These are phyloP conservation scores for Paralvinella palmiformis DNA, from an alignment of 1,140 invertebrate genomes.

Conservation along the genomic window DNA sequence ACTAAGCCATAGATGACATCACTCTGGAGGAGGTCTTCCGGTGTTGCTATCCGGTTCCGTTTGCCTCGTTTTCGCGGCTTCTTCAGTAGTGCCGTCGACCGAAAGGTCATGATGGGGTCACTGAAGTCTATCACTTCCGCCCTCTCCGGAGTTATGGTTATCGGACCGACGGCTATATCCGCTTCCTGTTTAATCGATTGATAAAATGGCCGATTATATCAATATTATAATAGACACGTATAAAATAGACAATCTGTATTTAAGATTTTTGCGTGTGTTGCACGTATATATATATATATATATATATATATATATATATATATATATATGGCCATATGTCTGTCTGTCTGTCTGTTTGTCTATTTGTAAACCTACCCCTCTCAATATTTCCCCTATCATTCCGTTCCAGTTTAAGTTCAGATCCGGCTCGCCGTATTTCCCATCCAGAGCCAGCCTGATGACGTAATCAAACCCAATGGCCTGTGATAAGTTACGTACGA, in stretches of 20 bases:
- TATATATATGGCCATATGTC: no score
- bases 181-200: constrained; percentile 12
- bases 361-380: constrained; percentile 18
- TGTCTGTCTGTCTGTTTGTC: no score
- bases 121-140: constrained; percentile 16
- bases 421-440: constrained; percentile 21
- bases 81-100: constrained; percentile 11
- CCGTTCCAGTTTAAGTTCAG: constrained; percentile 30
- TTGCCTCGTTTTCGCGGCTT: not conserved
- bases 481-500: constrained; percentile 3
- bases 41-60: not conserved
- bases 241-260: no score
- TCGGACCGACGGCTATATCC: constrained; percentile 13
- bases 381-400: constrained; percentile 34
- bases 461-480: constrained; percentile 25
- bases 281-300: no score
- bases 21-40: constrained; percentile 7
- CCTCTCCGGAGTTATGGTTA: constrained; percentile 5
- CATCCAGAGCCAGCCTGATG: constrained; percentile 25
- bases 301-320: no score
- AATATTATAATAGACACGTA: no score
- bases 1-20: constrained; percentile 7
- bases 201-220: no score
- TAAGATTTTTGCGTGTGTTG: no score
- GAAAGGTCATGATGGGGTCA: constrained; percentile 17